These are phyloP conservation scores for Hirudinaria manillensis DNA, from an alignment of 2,888 invertebrate genomes.

Conservation along the genomic window DNA sequence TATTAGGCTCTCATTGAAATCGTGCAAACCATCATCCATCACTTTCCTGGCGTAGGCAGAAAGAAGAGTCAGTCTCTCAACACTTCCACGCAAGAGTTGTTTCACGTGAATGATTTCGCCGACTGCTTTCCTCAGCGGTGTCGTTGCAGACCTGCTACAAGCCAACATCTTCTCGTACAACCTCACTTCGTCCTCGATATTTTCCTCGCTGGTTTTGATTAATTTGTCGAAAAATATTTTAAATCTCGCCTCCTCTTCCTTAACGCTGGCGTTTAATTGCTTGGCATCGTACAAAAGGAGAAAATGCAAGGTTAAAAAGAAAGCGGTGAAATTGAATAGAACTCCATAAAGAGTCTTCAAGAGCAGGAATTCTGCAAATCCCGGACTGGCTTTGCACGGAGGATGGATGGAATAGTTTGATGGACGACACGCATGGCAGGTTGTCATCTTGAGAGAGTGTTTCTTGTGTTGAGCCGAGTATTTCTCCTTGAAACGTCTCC, in stretches of 20 bases:
- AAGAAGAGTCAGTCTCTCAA: no score
- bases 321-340: not conserved
- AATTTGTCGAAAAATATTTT: not conserved
- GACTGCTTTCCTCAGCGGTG: not conserved
- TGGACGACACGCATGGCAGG: constrained; percentile 5
- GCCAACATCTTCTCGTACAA: not conserved
- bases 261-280: not conserved
- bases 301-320: constrained; percentile 3
- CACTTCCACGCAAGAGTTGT: no score
- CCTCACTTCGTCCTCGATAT: not conserved
- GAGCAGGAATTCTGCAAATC: constrained; percentile 7
- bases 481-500: not conserved
- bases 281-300: constrained; percentile 4
- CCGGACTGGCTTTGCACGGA: constrained; percentile 4
- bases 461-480: not conserved
- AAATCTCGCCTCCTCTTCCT: not conserved
- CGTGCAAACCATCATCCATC: no score
- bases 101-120: no score
- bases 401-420: constrained; percentile 5
- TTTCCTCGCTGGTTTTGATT: not conserved
- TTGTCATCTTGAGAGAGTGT: constrained; percentile 1
- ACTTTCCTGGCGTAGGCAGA: no score
- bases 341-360: constrained; percentile 10
- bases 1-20: no score
- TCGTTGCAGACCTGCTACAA: constrained; percentile 11